phyloP scores from a whole-genome alignment of 2,888 invertebrate species.

The Cerceris ruficornis region DNA sequence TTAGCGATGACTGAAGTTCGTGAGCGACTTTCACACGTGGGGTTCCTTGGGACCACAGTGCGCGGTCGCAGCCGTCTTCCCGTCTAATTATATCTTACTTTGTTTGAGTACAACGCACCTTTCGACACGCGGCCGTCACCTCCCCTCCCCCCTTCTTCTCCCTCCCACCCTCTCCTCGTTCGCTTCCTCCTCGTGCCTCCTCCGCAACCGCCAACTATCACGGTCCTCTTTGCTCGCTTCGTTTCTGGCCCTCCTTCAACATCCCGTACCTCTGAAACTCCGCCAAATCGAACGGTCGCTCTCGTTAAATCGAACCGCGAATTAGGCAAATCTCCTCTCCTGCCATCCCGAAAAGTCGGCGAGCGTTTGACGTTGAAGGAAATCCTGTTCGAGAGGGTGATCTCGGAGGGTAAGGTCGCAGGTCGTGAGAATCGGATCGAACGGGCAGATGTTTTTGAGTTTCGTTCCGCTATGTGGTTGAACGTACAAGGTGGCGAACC shows the following conservation, averaged over 20 bases:
- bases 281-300: slow-evolving; percentile 76
- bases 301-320: slow-evolving; percentile 73
- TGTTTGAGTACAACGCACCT: slow-evolving; percentile 81
- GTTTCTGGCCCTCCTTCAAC: slow-evolving; percentile 33
- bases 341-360: slow-evolving; percentile 9
- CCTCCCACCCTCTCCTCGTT: slow-evolving; percentile 6
- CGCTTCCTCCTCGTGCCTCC: slow-evolving; percentile 56
- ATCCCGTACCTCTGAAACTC: slow-evolving; percentile 67
- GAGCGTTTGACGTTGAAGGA: slow-evolving; percentile 3
- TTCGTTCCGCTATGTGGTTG: too few species aligned
- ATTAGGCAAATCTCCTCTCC: slow-evolving; percentile 67
- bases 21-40: slow-evolving; percentile 69
- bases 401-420: neutral
- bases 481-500: too few species aligned
- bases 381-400: neutral
- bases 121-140: slow-evolving; percentile 74
- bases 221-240: slow-evolving; percentile 15
- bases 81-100: slow-evolving; percentile 80
- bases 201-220: slow-evolving; percentile 45
- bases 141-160: slow-evolving; percentile 54
- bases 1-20: slow-evolving; percentile 63
- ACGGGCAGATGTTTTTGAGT: too few species aligned
- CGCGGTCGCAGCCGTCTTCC: slow-evolving; percentile 55
- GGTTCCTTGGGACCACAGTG: slow-evolving; percentile 45
- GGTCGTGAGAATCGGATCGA: too few species aligned